Conservation (phyloP, 2,888 invertebrate genomes). For the Pammene aurita region DNA sequence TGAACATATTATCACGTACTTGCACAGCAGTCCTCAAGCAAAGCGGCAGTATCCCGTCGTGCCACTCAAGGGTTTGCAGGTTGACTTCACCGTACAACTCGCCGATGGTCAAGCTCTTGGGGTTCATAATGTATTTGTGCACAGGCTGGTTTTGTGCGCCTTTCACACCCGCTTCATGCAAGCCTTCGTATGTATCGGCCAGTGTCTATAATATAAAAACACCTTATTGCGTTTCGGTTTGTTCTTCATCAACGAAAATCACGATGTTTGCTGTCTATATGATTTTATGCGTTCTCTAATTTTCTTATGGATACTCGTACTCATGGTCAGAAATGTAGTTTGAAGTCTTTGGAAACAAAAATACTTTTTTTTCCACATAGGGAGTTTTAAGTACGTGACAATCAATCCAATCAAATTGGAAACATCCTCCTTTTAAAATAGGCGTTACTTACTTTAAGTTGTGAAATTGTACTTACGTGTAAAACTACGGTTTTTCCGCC, state of each 20-base stretch:
- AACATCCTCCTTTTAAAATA: no score
- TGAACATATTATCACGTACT: constrained; percentile 50
- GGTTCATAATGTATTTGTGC: constrained; percentile 91
- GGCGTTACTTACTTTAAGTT: no score
- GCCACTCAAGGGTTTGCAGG: constrained; percentile 93
- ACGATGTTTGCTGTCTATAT: no score
- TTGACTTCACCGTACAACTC: constrained; percentile 95
- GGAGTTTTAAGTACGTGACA: no score
- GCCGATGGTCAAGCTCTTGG: constrained; percentile 93
- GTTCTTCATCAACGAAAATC: no score
- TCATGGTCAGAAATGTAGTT: no score
- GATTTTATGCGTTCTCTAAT: no score
- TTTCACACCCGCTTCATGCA: constrained; percentile 83
- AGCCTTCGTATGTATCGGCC: constrained; percentile 86
- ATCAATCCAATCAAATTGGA: no score
- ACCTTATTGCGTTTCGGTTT: no score
- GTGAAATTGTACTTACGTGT: constrained; percentile 73
- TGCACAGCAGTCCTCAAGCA: constrained; percentile 75
- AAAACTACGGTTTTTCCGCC: constrained; percentile 92
- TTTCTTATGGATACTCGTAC: no score
- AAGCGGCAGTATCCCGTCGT: constrained; percentile 91
- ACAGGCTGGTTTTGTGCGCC: constrained; percentile 88
- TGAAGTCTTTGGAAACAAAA: no score
- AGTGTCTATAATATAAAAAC: constrained; percentile 81
- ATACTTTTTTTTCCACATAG: no score